Evolutionary conservation across 2,888 invertebrate species (phyloP).

Genomic region (Allygus modestus): DNA sequence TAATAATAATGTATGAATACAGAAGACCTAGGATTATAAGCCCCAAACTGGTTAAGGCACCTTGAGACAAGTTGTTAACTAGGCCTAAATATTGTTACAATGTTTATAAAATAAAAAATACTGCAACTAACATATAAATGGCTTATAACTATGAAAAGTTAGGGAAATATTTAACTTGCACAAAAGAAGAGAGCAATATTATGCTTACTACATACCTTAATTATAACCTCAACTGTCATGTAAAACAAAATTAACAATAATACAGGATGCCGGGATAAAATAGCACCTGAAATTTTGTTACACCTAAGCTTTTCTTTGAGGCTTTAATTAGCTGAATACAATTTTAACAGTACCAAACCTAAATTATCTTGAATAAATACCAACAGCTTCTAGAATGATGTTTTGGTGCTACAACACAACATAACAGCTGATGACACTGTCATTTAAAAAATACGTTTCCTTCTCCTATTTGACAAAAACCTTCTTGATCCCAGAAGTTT

Average conservation of each 20-base stretch:
- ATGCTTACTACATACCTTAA: constrained; percentile 5
- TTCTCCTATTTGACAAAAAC: constrained; percentile 43
- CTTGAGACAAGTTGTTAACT: too few species aligned
- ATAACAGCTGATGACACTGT: constrained; percentile 43
- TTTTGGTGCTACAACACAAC: constrained; percentile 7
- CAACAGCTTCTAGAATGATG: not conserved
- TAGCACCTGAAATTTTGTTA: not conserved
- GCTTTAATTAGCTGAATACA: not conserved
- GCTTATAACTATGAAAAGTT: too few species aligned
- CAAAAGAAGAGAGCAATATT: not conserved
- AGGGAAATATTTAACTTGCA: too few species aligned
- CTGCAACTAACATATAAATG: too few species aligned
- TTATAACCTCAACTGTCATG: constrained; percentile 55
- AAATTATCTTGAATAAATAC: not conserved
- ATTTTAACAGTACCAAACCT: not conserved
- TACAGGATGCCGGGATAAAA: not conserved
- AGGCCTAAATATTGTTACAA: too few species aligned
- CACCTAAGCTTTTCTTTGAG: not conserved
- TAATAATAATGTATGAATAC: too few species aligned
- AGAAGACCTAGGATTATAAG: too few species aligned
- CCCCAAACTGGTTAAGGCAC: too few species aligned
- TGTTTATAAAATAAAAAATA: too few species aligned
- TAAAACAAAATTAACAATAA: not conserved
- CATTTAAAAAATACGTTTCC: constrained; percentile 56
- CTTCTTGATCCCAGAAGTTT: too few species aligned